Evolutionary conservation across 2,113 vertebrate species (phyloP), one percentile per base, ranked within the genome.

Genomic region (Loxodonta africana): DNA sequence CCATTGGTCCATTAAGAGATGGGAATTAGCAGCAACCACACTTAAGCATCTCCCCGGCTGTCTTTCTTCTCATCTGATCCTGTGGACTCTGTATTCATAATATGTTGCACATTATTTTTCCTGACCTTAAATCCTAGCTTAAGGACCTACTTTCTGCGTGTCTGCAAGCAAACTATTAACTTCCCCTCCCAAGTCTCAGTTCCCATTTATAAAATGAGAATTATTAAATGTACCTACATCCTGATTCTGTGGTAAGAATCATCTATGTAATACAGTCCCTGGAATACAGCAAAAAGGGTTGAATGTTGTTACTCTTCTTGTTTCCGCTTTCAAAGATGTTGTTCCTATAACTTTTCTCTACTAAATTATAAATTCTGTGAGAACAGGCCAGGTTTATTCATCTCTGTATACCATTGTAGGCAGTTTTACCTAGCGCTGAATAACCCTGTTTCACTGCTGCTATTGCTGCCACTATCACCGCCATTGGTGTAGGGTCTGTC

Each of bases 161-260:
- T 76, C 62, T 6, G 11, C 44, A n/a, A 80, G 51, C n/a, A 93
- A 85, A 85, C n/a, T 78, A 91, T 91, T 93, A 80, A 53, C 8
- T 0, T 6, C 21, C 17, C 25, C 6, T 6, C 4, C 6, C 17
- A 88, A 73, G 9, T 81, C 65, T 96, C 57, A 85, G n/a, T 90
- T 96, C 77, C 8, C 14, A 88, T 33, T 51, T 86, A 41, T 83
- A 93, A 94, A 95, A 51, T 65, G 86, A 90, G 33, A 71, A 84
- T 90, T 92, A 71, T 46, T 88, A 67, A 82, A 73, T 37, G 37
- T 25, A 65, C 17, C 48, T 20, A 41, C 0, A 30, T 62, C 15
- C n/a, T 17, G 65, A 89, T 57, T 91, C 69, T 95, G 20, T 89
- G 28, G 17, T 78, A 89, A 86, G 33, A 74, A 94, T 33, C 57